phyloP scores from a whole-genome alignment of 2,888 invertebrate genomes.

The Theretra japonica region DNA sequence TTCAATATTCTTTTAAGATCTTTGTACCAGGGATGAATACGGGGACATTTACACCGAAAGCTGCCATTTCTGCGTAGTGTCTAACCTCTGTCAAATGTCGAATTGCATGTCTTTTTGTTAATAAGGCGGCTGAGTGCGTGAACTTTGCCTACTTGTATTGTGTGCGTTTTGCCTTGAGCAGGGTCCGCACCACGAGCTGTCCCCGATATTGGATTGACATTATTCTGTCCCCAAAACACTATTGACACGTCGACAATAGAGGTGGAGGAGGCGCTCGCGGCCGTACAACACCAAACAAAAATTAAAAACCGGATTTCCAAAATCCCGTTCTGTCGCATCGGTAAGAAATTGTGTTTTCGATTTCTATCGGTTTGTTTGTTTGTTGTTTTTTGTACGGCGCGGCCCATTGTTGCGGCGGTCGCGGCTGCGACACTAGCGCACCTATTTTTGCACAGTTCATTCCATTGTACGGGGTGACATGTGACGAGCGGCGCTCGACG shows the following conservation, averaged over 20 bases:
- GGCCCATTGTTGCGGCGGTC: slow-evolving; percentile 78
- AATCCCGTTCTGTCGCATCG: slow-evolving; percentile 81
- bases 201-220: slow-evolving; percentile 51
- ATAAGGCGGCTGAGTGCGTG: slow-evolving; percentile 17
- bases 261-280: slow-evolving; percentile 58
- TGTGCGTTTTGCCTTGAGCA: slow-evolving; percentile 12
- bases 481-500: slow-evolving; percentile 54
- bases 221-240: slow-evolving; percentile 47
- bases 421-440: slow-evolving; percentile 74
- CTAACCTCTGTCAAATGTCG: slow-evolving; percentile 4
- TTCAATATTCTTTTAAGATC: background rate
- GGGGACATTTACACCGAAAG: background rate
- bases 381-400: slow-evolving; percentile 54
- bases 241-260: slow-evolving; percentile 63
- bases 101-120: slow-evolving; percentile 19
- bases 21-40: background rate
- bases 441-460: slow-evolving; percentile 81
- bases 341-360: slow-evolving; percentile 80
- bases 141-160: slow-evolving; percentile 26
- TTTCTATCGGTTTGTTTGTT: slow-evolving; percentile 84
- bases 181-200: slow-evolving; percentile 26
- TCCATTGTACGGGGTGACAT: slow-evolving; percentile 79
- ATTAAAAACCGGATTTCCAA: slow-evolving; percentile 81
- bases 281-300: slow-evolving; percentile 71
- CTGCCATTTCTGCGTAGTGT: background rate